Evolutionary conservation across 2,113 vertebrate species (phyloP), one percentile per base, ranked within the genome.

Genomic region (Varanus salvator): DNA sequence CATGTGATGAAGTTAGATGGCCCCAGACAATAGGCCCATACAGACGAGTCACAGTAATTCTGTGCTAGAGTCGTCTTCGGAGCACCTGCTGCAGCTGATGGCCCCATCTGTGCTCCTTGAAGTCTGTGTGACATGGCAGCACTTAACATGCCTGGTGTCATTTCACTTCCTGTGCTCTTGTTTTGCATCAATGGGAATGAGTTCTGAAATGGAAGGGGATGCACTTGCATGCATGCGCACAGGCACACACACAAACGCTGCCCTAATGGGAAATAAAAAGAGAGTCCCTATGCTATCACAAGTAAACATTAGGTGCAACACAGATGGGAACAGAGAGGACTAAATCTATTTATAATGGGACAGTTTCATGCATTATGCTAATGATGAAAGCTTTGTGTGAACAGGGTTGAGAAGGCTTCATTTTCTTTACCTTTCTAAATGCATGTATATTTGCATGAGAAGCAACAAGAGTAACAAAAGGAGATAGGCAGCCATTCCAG

Each of bases 81-180:
- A 0, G 93, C 94, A 96, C 94, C 94, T 96, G 96, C 95, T 91
- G 93, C 95, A 94, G 94, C 94, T 96, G 95, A 93, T 92, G 87
- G 52, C 44, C 91, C 94, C 95, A 95, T 95, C 96, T 95, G 94
- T 93, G 95, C 87, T 95, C 94, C 83, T 93, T 1, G 0, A 92
- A 90, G 94, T 92, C 82, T 91, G n/a, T 75, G 25, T 0, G 0
- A 89, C 91, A 64, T 27, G 86, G 44, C 88, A 50, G 74, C 48
- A 38, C 93, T 92, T 94, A 84, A 93, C 93, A 91, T 87, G 93
- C 93, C 93, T 81, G 87, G 92, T 94, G 92, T 92, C 92, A 87
- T 80, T 71, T 80, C 0, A 1, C 92, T 95, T 94, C 93, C 95
- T 94, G 82, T 86, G 91, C 87, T 93, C 94, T 80, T 80, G 29